Evolutionary conservation across 1,140 invertebrate genomes (phyloP).

Genomic region (Cyclina sinensis): DNA sequence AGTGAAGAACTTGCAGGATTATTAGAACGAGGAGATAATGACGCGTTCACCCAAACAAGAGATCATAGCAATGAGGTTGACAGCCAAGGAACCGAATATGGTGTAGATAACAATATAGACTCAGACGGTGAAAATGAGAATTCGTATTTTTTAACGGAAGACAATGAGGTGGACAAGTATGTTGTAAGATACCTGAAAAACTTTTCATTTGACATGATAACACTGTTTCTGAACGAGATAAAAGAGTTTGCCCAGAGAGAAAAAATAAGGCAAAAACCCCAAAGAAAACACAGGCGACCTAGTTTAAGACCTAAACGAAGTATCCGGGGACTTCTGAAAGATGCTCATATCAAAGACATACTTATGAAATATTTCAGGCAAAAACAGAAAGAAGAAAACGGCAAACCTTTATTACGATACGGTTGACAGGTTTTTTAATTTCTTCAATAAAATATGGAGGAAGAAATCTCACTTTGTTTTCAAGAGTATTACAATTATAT

Average conservation of each 20-base stretch:
- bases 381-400: slow-evolving; percentile 22
- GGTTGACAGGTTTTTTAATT: neutral
- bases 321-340: neutral
- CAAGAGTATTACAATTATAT: neutral
- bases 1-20: neutral
- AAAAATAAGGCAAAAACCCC: neutral
- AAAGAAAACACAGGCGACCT: neutral
- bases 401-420: slow-evolving; percentile 14
- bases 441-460: neutral
- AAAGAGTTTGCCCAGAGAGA: neutral
- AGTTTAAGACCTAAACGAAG: slow-evolving; percentile 35
- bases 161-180: neutral
- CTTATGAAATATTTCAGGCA: slow-evolving; percentile 17
- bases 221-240: neutral
- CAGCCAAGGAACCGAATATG: no score
- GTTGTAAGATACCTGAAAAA: neutral
- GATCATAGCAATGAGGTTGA: neutral
- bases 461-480: slow-evolving; percentile 6
- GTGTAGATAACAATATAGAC: neutral
- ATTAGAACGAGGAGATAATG: neutral
- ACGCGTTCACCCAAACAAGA: no score
- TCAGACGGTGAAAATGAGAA: neutral
- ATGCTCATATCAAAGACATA: neutral
- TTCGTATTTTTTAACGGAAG: neutral
- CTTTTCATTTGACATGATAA: slow-evolving; percentile 6